Evolutionary conservation across 2,888 invertebrate genomes (phyloP).

Genomic region (Xestobium rufovillosum): DNA sequence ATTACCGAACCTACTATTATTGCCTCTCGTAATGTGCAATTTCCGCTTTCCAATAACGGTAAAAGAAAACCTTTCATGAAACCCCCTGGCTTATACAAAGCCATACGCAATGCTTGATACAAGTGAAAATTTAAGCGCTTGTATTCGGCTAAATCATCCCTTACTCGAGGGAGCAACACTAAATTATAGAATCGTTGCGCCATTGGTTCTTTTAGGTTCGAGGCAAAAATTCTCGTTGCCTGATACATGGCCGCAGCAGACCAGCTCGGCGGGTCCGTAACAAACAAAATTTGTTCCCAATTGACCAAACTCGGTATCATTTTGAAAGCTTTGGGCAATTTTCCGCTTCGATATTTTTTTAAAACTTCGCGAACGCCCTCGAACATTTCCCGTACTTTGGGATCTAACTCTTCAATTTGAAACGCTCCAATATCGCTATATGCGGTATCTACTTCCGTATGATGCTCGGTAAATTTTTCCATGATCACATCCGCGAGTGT

Average conservation of each 20-base stretch:
- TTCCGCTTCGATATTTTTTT: slow-evolving; percentile 86
- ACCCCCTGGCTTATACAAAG: slow-evolving; percentile 93
- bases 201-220: slow-evolving; percentile 93
- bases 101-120: slow-evolving; percentile 87
- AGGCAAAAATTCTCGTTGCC: slow-evolving; percentile 92
- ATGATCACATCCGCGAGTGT: slow-evolving; percentile 86
- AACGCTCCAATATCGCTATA: slow-evolving; percentile 72
- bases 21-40: slow-evolving; percentile 92
- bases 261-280: slow-evolving; percentile 85
- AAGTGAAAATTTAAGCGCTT: slow-evolving; percentile 94
- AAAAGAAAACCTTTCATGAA: slow-evolving; percentile 89
- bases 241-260: slow-evolving; percentile 96
- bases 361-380: slow-evolving; percentile 85
- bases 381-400: slow-evolving; percentile 77
- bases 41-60: slow-evolving; percentile 76
- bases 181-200: slow-evolving; percentile 92
- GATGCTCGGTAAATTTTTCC: slow-evolving; percentile 89
- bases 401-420: slow-evolving; percentile 77
- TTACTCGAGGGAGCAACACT: slow-evolving; percentile 82
- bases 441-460: slow-evolving; percentile 79
- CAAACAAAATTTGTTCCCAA: slow-evolving; percentile 87
- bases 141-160: slow-evolving; percentile 93
- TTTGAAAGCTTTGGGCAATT: slow-evolving; percentile 97
- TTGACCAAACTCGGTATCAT: slow-evolving; percentile 85
- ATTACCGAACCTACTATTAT: slow-evolving; percentile 90